Evolutionary conservation across 2,888 invertebrate species (phyloP).

Genomic region (Celastrina argiolus): DNA sequence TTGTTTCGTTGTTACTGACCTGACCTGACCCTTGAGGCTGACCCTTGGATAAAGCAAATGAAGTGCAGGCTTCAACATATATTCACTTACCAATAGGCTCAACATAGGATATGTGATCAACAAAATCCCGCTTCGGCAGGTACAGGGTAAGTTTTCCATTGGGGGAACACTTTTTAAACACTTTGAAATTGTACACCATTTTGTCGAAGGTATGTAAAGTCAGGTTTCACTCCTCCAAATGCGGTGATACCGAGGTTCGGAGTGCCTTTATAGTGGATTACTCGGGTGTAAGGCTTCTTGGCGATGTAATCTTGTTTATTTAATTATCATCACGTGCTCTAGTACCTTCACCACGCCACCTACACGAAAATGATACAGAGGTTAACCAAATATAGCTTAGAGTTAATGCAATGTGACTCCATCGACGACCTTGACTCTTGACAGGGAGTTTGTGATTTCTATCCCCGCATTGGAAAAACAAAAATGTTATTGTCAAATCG

Average conservation of each 20-base stretch:
- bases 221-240: slow-evolving; percentile 22
- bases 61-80: not conserved
- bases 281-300: slow-evolving; percentile 53
- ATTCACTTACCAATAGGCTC: slow-evolving; percentile 87
- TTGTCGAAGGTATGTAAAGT: slow-evolving; percentile 39
- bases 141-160: slow-evolving; percentile 92
- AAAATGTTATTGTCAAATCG: too few species aligned
- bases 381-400: not conserved
- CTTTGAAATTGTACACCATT: slow-evolving; percentile 94
- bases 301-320: slow-evolving; percentile 53
- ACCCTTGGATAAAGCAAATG: not conserved
- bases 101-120: slow-evolving; percentile 90
- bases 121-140: slow-evolving; percentile 90
- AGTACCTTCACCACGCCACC: slow-evolving; percentile 1
- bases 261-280: slow-evolving; percentile 60
- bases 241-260: slow-evolving; percentile 26
- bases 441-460: too few species aligned
- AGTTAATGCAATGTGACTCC: too few species aligned
- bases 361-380: slow-evolving; percentile 7
- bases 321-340: slow-evolving; percentile 49
- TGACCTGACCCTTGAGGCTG: too few species aligned
- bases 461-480: too few species aligned
- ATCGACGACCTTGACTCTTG: too few species aligned
- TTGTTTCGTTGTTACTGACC: too few species aligned
- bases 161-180: slow-evolving; percentile 93